A percentile compares a stretch with the other conserved stretches of the same genome.
Evolutionary conservation across 2,888 invertebrate genomes (phyloP).

Genomic region (Mythimna loreyi): DNA sequence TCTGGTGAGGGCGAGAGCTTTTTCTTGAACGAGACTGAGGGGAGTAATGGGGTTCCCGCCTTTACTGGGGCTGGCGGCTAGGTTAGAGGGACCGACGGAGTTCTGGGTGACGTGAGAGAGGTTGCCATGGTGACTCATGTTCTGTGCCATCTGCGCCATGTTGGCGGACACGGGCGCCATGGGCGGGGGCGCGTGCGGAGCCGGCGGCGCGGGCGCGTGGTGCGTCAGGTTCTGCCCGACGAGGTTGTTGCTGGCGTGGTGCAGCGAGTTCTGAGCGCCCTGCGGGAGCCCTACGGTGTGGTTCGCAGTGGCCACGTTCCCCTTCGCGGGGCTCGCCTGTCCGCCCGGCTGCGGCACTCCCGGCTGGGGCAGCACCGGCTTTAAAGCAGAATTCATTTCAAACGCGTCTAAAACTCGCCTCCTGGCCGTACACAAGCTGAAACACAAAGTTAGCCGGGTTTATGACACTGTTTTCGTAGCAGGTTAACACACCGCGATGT

Average conservation of each 20-base stretch:
- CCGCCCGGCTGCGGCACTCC: conserved; percentile 86
- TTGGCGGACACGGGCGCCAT: conserved; percentile 89
- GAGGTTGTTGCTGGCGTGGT: conserved; percentile 79
- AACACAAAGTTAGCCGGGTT: conserved; percentile 81
- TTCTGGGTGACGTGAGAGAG: conserved; percentile 86
- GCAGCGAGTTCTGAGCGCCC: conserved; percentile 83
- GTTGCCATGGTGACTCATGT: conserved; percentile 90
- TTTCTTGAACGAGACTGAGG: conserved; percentile 86
- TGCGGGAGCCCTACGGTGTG: conserved; percentile 85
- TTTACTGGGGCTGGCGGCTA: conserved; percentile 81
- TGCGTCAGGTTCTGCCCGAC: conserved; percentile 85
- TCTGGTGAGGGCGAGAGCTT: conserved; percentile 85
- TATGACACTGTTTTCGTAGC: conserved; percentile 78
- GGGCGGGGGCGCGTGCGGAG: conserved; percentile 84
- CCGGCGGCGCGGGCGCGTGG: conserved; percentile 77
- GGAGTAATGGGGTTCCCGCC: conserved; percentile 81
- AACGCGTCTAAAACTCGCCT: conserved; percentile 72
- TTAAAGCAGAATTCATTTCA: conserved; percentile 92
- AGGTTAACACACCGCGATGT: conserved; percentile 82
- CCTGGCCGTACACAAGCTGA: conserved; percentile 77
- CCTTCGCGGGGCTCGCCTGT: conserved; percentile 86
- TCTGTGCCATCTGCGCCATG: conserved; percentile 90
- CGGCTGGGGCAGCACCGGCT: conserved; percentile 90
- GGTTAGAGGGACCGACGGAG: conserved; percentile 78
- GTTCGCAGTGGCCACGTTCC: conserved; percentile 84